phyloP scores from a whole-genome alignment of 2,888 invertebrate species.

The Cataglyphis rosenhaueri region DNA sequence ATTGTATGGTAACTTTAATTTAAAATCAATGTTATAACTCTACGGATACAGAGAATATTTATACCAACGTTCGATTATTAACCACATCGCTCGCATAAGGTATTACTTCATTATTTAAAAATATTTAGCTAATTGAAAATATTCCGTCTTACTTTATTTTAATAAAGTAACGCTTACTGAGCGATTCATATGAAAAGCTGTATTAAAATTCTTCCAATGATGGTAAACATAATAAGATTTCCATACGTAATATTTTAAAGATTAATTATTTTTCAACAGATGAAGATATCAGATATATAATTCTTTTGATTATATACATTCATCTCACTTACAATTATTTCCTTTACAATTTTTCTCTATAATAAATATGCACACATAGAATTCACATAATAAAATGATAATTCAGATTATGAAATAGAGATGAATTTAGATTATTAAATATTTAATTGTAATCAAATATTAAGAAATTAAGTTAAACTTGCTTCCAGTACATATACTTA shows the following conservation, averaged over 20 bases:
- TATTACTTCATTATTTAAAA: constrained; percentile 1
- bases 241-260: not conserved
- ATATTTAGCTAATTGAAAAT: not conserved
- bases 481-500: not conserved
- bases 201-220: not conserved
- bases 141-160: not conserved
- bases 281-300: not conserved
- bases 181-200: not conserved
- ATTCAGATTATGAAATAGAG: not conserved
- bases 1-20: not conserved
- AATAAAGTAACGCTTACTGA: not conserved
- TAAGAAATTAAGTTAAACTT: not conserved
- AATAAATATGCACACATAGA: not conserved
- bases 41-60: not conserved
- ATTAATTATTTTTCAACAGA: not conserved
- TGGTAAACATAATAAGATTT: constrained; percentile 2
- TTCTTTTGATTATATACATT: not conserved
- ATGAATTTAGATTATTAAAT: not conserved
- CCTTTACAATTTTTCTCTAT: not conserved
- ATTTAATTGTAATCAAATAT: not conserved
- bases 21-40: constrained; percentile 20
- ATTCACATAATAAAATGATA: not conserved
- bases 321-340: not conserved
- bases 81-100: not conserved
- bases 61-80: not conserved